A percentile compares a stretch with the other conserved stretches of the same genome.
phyloP scores from a whole-genome alignment of 2,888 invertebrate species.

The Tridacna crocea region DNA sequence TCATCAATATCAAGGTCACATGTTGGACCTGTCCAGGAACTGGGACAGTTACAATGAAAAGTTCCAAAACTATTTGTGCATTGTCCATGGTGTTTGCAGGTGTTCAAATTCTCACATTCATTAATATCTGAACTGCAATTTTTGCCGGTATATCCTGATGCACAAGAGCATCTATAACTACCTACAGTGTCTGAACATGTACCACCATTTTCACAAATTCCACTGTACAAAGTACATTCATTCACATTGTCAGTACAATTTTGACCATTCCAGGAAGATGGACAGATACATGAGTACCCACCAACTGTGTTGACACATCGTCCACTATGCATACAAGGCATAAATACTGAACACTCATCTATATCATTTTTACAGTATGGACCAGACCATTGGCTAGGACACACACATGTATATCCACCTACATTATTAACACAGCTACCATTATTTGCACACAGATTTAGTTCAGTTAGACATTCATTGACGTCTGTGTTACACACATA shows the following conservation, averaged over 20 bases:
- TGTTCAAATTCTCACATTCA: conserved; percentile 28
- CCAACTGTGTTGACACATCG: conserved; percentile 45
- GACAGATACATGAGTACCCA: conserved; percentile 35
- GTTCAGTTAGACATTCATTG: conserved; percentile 28
- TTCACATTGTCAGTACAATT: conserved; percentile 34
- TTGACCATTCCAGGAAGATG: conserved; percentile 31
- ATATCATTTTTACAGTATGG: conserved; percentile 48
- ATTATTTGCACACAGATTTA: conserved; percentile 31
- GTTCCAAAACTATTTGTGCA: conserved; percentile 54
- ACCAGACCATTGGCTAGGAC: conserved; percentile 49
- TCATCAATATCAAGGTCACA: conserved; percentile 49
- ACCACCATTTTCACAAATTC: conserved; percentile 54
- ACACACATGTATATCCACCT: conserved; percentile 51
- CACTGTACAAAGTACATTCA: conserved; percentile 25
- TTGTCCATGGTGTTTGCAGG: conserved; percentile 55
- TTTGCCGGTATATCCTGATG: conserved; percentile 33
- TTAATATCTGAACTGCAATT: conserved; percentile 17
- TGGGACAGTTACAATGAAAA: conserved; percentile 59
- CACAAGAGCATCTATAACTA: conserved; percentile 43
- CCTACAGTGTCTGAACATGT: conserved; percentile 42
- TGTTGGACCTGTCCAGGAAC: conserved; percentile 44
- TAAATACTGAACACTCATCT: conserved; percentile 43
- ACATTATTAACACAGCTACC: conserved; percentile 53
- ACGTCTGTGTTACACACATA: conserved; percentile 27
- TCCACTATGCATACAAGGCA: conserved; percentile 32